Base-by-base conservation (phyloP, 2,888 invertebrate genomes). In the Incurvaria masculella region DNA sequence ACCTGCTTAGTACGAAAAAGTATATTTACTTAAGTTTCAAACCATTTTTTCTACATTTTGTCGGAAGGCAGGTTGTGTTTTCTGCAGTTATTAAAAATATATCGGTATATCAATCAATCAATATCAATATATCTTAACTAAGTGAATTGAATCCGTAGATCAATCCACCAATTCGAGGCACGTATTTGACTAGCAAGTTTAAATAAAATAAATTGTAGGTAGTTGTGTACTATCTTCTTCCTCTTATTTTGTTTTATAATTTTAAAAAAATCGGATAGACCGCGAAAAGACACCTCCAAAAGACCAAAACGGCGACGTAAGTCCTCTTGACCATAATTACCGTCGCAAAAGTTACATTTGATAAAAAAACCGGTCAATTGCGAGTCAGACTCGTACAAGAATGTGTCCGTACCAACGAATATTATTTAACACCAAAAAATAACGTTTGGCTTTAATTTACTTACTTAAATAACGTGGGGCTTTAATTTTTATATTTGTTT, bases 381-480 rank as follows among this genome's bases (percentile, higher is more conserved):
- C 38, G 38, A 39, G 44, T 21, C 39, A 20, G 40, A 38, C 17
- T 27, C 39, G 18, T 14, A 21, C 4, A 33, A 18, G 23, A 21
- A 16, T 14, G 5, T 6, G 21, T 17, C 19, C 19, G n/a, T 20
- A 20, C 21, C 3, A 20, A 21, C 21, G 40, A 27, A 43, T 27
- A 47, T 41, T 26, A 26, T 39, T 38, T 45, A 42, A n/a, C n/a
- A n/a, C n/a, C n/a, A n/a, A n/a, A n/a, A n/a, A n/a, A n/a, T n/a
- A n/a, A n/a, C n/a, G n/a, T 42, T 26, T 41, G 46, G 43, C 26
- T 20, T 21, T 23, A 39, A 21, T 16, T 44, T 50, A 39, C 21
- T 41, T 14, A 38, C 20, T 14, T 14, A 23, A 17, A 38, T 21
- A 41, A 44, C 21, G 23, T 46, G 45, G 21, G 4, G 17, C 43